Base-by-base conservation (phyloP, 2,113 vertebrate species). In the Phylloscopus trochiloides region DNA sequence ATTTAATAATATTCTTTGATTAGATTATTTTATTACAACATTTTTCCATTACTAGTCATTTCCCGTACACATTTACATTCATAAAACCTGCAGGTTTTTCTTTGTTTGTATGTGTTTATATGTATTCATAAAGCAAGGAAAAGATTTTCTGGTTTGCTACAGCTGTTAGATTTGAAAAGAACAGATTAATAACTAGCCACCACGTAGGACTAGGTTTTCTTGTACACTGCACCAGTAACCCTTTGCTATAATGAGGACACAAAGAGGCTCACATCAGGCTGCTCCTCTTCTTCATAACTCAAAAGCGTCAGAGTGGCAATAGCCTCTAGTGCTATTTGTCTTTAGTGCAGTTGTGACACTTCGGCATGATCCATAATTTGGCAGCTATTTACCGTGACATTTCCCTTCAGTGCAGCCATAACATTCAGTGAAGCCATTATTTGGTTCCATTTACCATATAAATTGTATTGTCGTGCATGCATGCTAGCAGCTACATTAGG, bases 371-470 rank as follows among this genome's bases (percentile, higher is more conserved):
- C 98, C 98, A 98, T 98, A 98, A 98, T 98, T 98, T 98, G 98
- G 98, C 97, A 97, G 98, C 98, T 98, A 98, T 98, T 98, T 98
- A 98, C 98, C 98, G 97, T 98, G 98, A 98, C 98, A 98, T 98
- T 98, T 98, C 97, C 97, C 98, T 98, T 98, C 98, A 98, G 98
- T 97, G 97, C 97, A 98, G 98, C 98, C 98, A 98, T 98, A 98
- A 98, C 98, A 98, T 98, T 98, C 98, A 98, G 98, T 97, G 97
- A 98, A 97, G 97, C 98, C 98, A 98, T 98, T 98, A 98, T 98
- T 98, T 98, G 98, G 98, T 97, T 97, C 98, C 98, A 98, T 98
- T 98, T 98, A 98, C 98, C 98, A 98, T 98, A 98, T 98, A 98
- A 98, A 98, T 98, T 98, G 98, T 98, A 98, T 98, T 98, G 98